Evolutionary conservation across 2,113 vertebrate species (phyloP).

Genomic region (Blennius ocellaris): DNA sequence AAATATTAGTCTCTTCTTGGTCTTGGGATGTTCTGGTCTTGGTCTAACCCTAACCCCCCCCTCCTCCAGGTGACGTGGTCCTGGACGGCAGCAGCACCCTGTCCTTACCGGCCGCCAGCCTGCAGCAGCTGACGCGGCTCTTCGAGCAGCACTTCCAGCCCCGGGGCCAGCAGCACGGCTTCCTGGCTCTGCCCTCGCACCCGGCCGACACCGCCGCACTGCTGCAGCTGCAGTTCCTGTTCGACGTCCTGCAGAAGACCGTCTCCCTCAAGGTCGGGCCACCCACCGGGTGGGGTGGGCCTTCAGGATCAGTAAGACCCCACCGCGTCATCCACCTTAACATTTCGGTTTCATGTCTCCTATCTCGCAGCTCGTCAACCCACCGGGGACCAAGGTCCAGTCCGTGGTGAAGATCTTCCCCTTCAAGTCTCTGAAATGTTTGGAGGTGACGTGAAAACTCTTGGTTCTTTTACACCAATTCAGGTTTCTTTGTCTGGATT

Average conservation of each 20-base stretch:
- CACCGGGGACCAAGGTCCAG: slow-evolving; percentile 81
- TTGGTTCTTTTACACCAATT: background rate
- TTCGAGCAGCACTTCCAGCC: slow-evolving; percentile 91
- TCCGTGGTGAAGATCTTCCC: slow-evolving; percentile 93
- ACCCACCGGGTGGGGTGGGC: too few relatives aligned
- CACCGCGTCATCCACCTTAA: too few relatives aligned
- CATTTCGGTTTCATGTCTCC: background rate
- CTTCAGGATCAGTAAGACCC: too few relatives aligned
- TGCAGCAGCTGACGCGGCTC: slow-evolving; percentile 90
- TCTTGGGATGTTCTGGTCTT: too few relatives aligned
- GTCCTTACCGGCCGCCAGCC: slow-evolving; percentile 85
- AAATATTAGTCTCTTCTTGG: too few relatives aligned
- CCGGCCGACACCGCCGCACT: slow-evolving; percentile 89
- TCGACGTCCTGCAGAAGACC: slow-evolving; percentile 95
- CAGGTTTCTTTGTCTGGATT: too few relatives aligned
- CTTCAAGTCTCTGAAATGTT: slow-evolving; percentile 92
- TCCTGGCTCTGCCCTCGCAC: slow-evolving; percentile 94
- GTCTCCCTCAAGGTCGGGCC: slow-evolving; percentile 89
- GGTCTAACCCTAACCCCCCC: too few relatives aligned
- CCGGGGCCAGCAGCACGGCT: slow-evolving; percentile 90
- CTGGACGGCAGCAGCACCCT: slow-evolving; percentile 92
- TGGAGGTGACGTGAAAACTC: slow-evolving; percentile 85
- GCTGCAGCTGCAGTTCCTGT: slow-evolving; percentile 94
- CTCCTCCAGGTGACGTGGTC: slow-evolving; percentile 88
- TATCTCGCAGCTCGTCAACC: slow-evolving; percentile 86